Evolutionary conservation across 2,888 invertebrate genomes (phyloP).

Genomic region (Brassicogethes aeneus): DNA sequence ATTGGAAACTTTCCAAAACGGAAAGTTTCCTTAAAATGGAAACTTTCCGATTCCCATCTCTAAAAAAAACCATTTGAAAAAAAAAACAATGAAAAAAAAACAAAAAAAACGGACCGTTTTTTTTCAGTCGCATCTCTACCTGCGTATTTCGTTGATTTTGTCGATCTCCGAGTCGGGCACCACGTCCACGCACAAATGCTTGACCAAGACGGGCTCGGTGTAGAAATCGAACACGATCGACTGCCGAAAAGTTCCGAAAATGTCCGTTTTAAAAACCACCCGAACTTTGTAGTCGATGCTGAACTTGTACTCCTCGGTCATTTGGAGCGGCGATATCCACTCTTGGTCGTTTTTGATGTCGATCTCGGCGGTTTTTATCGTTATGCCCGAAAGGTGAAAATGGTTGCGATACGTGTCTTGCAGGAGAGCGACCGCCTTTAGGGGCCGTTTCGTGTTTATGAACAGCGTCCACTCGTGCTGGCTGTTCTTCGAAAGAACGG

Average conservation of each 20-base stretch:
- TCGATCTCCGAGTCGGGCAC: constrained; percentile 58
- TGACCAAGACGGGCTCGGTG: constrained; percentile 51
- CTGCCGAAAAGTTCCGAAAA: constrained; percentile 72
- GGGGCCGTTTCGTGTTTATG: constrained; percentile 44
- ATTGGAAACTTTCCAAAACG: too few relatives aligned
- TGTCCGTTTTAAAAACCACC: constrained; percentile 45
- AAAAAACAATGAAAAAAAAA: too few relatives aligned
- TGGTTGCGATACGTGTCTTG: constrained; percentile 62
- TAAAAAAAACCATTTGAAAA: too few relatives aligned
- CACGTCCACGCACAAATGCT: constrained; percentile 67
- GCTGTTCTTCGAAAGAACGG: constrained; percentile 53
- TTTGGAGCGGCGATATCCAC: constrained; percentile 39
- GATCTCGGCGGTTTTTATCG: constrained; percentile 24
- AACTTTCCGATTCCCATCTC: too few relatives aligned
- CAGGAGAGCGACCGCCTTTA: constrained; percentile 57
- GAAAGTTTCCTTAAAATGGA: too few relatives aligned
- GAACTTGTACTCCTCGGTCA: constrained; percentile 17
- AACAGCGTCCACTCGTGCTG: constrained; percentile 53
- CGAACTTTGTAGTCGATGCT: constrained; percentile 23
- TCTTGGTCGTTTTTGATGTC: constrained; percentile 43
- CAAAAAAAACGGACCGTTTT: too few relatives aligned
- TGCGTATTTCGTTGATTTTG: constrained; percentile 54
- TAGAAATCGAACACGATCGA: constrained; percentile 70
- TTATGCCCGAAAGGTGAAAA: constrained; percentile 50
- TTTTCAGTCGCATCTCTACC: too few relatives aligned